Evolutionary conservation across 2,113 vertebrate species (phyloP).

Genomic region (Emydura subglobosa): DNA sequence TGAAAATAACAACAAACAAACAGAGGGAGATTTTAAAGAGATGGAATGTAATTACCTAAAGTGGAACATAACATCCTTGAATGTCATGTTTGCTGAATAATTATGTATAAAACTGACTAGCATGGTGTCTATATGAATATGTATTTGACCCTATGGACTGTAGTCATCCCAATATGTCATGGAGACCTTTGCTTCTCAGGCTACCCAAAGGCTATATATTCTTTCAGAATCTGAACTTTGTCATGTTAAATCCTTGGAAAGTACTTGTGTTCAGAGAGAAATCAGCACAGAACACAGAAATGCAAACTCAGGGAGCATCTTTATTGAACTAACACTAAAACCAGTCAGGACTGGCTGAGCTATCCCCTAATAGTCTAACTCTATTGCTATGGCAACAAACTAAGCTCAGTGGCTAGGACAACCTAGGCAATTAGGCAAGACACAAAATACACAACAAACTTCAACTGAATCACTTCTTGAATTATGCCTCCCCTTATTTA

Average conservation of each 20-base stretch:
- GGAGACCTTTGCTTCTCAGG: not conserved
- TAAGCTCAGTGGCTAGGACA: too few species aligned
- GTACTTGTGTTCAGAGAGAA: too few species aligned
- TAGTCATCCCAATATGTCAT: not conserved
- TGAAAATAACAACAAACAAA: not conserved
- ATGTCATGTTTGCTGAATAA: not conserved
- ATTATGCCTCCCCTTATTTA: rapidly evolving
- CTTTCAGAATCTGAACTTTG: not conserved
- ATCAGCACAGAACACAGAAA: too few species aligned
- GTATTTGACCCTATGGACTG: not conserved
- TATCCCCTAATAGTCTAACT: too few species aligned
- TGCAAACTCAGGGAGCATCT: too few species aligned
- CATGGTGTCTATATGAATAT: rapidly evolving
- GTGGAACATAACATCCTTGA: not conserved
- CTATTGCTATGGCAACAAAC: too few species aligned
- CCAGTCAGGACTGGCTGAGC: too few species aligned
- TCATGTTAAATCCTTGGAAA: too few species aligned
- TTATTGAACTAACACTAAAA: too few species aligned
- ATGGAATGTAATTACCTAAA: not conserved
- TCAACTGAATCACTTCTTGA: not conserved
- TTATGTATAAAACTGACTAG: not conserved
- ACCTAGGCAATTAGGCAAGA: too few species aligned
- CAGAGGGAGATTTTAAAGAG: not conserved
- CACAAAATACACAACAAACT: not conserved
- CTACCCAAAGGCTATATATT: not conserved